Percentiles rank a stretch among this genome's conserved stretches.
phyloP scores from a whole-genome alignment of 2,888 invertebrate genomes.

The Iphiclides podalirius region DNA sequence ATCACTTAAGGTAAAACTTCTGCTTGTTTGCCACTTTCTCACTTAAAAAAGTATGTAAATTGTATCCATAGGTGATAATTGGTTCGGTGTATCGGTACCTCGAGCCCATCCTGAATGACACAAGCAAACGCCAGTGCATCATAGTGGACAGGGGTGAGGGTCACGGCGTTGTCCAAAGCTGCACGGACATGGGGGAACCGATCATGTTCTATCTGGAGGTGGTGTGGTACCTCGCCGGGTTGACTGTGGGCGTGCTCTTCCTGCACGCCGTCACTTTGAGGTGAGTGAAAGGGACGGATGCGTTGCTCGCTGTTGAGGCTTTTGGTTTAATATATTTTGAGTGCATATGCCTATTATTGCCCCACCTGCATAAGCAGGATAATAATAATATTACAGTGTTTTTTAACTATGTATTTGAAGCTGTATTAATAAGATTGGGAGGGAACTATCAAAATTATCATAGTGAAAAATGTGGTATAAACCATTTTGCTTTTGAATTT shows the following conservation, averaged over 20 bases:
- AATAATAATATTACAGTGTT: no score
- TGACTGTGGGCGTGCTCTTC: constrained; percentile 85
- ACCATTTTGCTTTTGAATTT: no score
- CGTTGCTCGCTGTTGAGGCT: neutral
- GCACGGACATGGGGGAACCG: constrained; percentile 88
- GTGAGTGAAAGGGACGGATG: constrained; percentile 47
- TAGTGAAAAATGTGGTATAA: no score
- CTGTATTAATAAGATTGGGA: no score
- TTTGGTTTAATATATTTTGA: neutral
- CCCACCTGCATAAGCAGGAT: no score
- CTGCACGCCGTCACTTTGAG: constrained; percentile 84
- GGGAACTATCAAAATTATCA: no score
- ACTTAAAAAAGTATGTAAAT: no score
- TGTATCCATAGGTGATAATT: constrained; percentile 52
- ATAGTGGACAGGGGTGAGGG: constrained; percentile 80
- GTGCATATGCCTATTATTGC: no score
- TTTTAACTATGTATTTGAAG: no score
- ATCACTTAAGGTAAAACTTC: no score
- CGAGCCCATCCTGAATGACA: constrained; percentile 53
- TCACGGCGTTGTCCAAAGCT: constrained; percentile 83
- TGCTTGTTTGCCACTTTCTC: no score
- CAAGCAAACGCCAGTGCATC: constrained; percentile 63
- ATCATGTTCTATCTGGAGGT: constrained; percentile 90
- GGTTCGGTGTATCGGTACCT: constrained; percentile 58
- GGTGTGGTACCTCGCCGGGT: constrained; percentile 86